Conservation (phyloP, 2,797 vertebrate genomes). For the Dendrocincla tyrannina region DNA sequence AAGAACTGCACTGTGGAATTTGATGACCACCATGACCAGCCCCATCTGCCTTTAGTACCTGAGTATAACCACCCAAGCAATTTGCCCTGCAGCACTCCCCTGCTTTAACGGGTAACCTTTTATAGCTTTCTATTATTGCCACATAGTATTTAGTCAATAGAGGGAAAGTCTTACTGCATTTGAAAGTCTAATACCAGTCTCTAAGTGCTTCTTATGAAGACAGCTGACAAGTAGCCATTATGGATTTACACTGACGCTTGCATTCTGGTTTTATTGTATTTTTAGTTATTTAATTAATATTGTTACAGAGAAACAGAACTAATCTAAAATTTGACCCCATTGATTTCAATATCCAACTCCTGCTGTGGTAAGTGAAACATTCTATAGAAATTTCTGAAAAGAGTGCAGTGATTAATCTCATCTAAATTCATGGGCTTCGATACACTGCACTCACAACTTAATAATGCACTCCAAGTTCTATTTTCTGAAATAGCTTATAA, state of each 20-base stretch:
- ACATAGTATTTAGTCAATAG: slow-evolving; percentile 19
- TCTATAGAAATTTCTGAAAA: background rate
- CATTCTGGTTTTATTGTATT: slow-evolving; percentile 37
- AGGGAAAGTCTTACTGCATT: slow-evolving; percentile 53
- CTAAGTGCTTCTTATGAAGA: slow-evolving; percentile 15
- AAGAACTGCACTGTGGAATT: background rate
- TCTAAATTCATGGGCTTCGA: background rate
- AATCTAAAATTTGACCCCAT: background rate
- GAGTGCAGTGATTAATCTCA: background rate
- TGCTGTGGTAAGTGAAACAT: background rate
- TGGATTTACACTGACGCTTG: slow-evolving; percentile 44
- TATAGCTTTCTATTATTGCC: background rate
- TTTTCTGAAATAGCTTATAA: background rate
- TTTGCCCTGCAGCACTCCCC: background rate
- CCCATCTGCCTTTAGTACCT: background rate
- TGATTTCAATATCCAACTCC: background rate
- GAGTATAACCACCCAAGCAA: background rate
- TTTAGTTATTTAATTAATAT: background rate
- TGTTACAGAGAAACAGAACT: slow-evolving; percentile 15
- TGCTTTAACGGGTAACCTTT: slow-evolving; percentile 2
- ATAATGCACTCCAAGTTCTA: background rate
- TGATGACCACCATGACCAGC: background rate
- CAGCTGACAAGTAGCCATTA: slow-evolving; percentile 49
- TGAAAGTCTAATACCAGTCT: slow-evolving; percentile 46
- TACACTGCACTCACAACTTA: background rate